These are phyloP conservation scores for Metellina segmentata DNA, from an alignment of 2,888 invertebrate species.

Conservation along the genomic window DNA sequence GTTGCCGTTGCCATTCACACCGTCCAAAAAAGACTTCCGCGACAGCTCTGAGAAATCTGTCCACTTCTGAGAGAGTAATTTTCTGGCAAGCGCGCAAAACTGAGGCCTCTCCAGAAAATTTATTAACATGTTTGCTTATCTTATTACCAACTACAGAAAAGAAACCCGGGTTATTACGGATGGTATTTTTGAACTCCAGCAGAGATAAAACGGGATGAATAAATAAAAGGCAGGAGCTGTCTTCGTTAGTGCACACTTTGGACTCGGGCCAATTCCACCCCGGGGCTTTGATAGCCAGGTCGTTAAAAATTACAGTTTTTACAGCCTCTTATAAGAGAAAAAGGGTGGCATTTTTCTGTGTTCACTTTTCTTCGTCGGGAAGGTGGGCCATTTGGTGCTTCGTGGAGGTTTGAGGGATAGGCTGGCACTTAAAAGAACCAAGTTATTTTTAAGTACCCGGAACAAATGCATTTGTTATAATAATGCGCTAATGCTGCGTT, in stretches of 20 bases:
- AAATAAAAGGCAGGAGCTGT: slow-evolving; percentile 5
- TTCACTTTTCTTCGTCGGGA: neutral
- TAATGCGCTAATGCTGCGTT: neutral
- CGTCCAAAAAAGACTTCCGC: no score
- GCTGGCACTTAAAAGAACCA: neutral
- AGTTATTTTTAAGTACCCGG: slow-evolving; percentile 27
- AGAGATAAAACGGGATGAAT: slow-evolving; percentile 29
- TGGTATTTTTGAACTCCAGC: neutral
- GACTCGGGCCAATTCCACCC: slow-evolving; percentile 25
- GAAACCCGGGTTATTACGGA: slow-evolving; percentile 21
- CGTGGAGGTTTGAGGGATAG: neutral
- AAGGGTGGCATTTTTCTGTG: neutral
- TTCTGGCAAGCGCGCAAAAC: slow-evolving; percentile 7
- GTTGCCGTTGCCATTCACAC: no score
- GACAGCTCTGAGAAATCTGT: neutral
- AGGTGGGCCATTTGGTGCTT: neutral
- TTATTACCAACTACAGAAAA: slow-evolving; percentile 14
- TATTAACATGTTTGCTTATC: slow-evolving; percentile 37
- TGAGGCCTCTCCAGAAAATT: slow-evolving; percentile 9
- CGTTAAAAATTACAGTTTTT: slow-evolving; percentile 52
- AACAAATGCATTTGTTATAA: neutral
- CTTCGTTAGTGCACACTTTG: slow-evolving; percentile 30
- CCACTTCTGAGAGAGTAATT: neutral
- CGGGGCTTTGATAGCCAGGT: slow-evolving; percentile 12
- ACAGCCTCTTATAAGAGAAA: slow-evolving; percentile 1